Conservation (phyloP, 2,888 invertebrate genomes). For the Mimachlamys varia region DNA sequence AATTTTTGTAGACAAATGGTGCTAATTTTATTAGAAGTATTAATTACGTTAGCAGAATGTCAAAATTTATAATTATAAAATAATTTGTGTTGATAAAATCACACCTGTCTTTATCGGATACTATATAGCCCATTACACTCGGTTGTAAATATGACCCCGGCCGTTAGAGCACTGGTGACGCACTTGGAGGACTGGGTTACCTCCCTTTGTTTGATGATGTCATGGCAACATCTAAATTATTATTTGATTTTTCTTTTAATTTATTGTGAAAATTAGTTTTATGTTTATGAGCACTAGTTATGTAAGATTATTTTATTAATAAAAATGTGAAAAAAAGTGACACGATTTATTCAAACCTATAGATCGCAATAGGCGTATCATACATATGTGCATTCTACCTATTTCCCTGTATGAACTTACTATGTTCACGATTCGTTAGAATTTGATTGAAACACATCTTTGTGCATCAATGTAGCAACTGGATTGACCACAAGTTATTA, state of each 20-base stretch:
- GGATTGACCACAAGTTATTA: too few relatives aligned
- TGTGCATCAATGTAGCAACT: too few relatives aligned
- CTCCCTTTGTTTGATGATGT: not conserved
- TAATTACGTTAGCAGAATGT: constrained; percentile 18
- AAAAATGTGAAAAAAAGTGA: too few relatives aligned
- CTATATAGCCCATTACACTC: not conserved
- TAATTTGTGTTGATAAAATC: not conserved
- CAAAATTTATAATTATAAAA: constrained; percentile 4
- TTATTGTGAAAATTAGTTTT: too few relatives aligned
- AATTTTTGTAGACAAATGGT: constrained; percentile 26
- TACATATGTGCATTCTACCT: too few relatives aligned
- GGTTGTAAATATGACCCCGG: not conserved
- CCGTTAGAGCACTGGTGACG: not conserved
- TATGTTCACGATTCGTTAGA: too few relatives aligned
- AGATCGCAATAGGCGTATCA: too few relatives aligned
- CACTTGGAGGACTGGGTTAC: not conserved
- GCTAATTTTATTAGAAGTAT: constrained; percentile 7
- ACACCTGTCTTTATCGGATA: not conserved
- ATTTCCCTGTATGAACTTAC: too few relatives aligned
- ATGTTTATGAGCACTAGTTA: too few relatives aligned
- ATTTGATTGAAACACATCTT: too few relatives aligned
- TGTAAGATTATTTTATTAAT: too few relatives aligned
- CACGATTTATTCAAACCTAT: too few relatives aligned
- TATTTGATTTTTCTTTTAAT: not conserved
- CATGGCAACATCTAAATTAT: not conserved